These are phyloP conservation scores for Tachycineta bicolor DNA, from an alignment of 2,113 vertebrate genomes.

Conservation along the genomic window DNA sequence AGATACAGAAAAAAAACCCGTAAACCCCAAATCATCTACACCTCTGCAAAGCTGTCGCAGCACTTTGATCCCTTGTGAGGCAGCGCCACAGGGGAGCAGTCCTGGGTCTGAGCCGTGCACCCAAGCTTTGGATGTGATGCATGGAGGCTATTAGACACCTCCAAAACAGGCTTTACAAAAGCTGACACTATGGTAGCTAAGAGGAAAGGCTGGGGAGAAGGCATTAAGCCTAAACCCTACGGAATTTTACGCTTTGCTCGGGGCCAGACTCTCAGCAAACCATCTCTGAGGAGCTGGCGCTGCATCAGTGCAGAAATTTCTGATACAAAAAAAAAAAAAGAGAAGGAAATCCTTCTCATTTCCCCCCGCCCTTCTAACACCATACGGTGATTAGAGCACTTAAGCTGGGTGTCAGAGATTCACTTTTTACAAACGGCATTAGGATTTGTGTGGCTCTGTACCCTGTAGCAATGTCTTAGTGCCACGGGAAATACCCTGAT, in stretches of 20 bases:
- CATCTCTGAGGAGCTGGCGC: neutral
- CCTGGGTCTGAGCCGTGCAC: fast-evolving
- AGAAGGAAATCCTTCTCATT: neutral
- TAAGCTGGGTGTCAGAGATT: neutral
- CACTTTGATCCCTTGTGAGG: neutral
- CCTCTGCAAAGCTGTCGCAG: neutral
- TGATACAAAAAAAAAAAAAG: neutral
- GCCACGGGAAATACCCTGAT: neutral
- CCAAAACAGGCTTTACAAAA: neutral
- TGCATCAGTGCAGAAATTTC: neutral
- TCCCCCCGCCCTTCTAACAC: fast-evolving
- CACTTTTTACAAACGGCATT: neutral
- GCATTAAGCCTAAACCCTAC: slow-evolving; percentile 6
- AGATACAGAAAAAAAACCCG: neutral
- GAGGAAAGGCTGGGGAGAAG: neutral
- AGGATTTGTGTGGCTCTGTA: neutral
- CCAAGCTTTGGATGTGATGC: neutral
- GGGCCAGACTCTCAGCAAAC: neutral
- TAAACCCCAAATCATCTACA: neutral
- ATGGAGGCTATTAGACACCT: neutral
- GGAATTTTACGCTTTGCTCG: neutral
- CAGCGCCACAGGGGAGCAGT: neutral
- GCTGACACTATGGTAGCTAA: neutral
- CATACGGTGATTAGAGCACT: neutral
- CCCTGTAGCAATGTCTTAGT: neutral